Percentiles rank a stretch among this genome's conserved stretches.
Evolutionary conservation across 1,140 invertebrate species (phyloP).

Genomic region (Bombus polaris): DNA sequence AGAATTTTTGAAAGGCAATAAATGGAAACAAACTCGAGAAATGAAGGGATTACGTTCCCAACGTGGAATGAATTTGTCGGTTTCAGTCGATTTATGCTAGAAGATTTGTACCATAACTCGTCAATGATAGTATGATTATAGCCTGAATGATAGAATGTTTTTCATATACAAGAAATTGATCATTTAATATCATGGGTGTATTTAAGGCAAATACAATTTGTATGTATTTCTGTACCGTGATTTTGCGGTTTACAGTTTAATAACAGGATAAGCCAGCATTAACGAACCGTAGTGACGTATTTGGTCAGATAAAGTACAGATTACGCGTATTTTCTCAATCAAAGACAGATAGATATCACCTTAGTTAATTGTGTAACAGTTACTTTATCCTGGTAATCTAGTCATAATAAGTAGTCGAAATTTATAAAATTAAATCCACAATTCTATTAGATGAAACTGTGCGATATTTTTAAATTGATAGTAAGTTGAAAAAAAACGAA

Average conservation of each 20-base stretch:
- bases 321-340: slow-evolving; percentile 1
- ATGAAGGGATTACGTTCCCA: not conserved
- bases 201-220: not conserved
- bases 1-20: too few species aligned
- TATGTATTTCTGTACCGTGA: not conserved
- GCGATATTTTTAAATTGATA: too few species aligned
- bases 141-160: not conserved
- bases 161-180: not conserved
- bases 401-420: slow-evolving; percentile 29
- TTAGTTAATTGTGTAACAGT: not conserved
- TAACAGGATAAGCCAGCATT: not conserved
- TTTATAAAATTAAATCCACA: slow-evolving; percentile 7
- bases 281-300: not conserved
- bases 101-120: not conserved
- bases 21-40: not conserved
- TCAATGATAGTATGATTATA: not conserved
- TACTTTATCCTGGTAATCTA: not conserved
- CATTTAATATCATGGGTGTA: not conserved
- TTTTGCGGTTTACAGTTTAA: not conserved
- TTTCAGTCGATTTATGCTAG: too few species aligned
- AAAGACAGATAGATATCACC: not conserved
- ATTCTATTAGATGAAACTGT: not conserved
- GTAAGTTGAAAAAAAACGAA: not conserved
- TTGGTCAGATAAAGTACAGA: not conserved
- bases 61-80: not conserved